Percentiles rank a stretch among this genome's conserved stretches.
Evolutionary conservation across 2,888 invertebrate species (phyloP).

Genomic region (Clunio marinus): DNA sequence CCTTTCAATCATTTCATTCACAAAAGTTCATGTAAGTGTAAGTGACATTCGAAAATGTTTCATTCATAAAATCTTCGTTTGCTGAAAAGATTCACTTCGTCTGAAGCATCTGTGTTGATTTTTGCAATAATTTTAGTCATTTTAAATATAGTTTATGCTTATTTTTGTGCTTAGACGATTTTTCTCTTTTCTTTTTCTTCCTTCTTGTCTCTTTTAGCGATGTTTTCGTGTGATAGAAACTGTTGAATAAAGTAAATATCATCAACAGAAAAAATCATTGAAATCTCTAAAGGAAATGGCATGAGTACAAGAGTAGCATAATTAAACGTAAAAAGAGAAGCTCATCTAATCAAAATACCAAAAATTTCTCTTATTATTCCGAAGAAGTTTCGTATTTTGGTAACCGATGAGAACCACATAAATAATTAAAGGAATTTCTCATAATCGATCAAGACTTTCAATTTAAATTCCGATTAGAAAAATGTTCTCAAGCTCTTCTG

Average conservation of each 20-base stretch:
- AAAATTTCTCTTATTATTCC: not conserved
- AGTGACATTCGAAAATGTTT: constrained; percentile 9
- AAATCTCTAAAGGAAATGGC: not conserved
- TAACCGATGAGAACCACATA: too few species aligned
- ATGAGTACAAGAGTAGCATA: not conserved
- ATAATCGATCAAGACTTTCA: too few species aligned
- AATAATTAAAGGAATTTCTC: too few species aligned
- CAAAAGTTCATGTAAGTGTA: not conserved
- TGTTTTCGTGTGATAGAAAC: too few species aligned
- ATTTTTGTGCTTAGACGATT: constrained; percentile 6
- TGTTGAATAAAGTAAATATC: not conserved
- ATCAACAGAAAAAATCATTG: not conserved
- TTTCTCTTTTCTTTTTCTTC: not conserved
- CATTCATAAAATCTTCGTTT: constrained; percentile 31
- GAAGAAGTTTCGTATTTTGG: not conserved
- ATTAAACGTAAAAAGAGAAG: not conserved
- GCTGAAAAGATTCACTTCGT: not conserved
- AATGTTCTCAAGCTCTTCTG: too few species aligned
- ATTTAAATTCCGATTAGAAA: too few species aligned
- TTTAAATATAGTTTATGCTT: constrained; percentile 34
- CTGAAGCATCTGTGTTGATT: not conserved
- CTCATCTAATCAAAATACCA: not conserved
- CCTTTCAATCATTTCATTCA: constrained; percentile 13
- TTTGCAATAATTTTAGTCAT: constrained; percentile 21
- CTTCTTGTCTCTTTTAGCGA: not conserved